Percentiles rank a stretch among this genome's conserved stretches.
Conservation (phyloP, 2,113 vertebrate genomes). For the Laterallus jamaicensis region DNA sequence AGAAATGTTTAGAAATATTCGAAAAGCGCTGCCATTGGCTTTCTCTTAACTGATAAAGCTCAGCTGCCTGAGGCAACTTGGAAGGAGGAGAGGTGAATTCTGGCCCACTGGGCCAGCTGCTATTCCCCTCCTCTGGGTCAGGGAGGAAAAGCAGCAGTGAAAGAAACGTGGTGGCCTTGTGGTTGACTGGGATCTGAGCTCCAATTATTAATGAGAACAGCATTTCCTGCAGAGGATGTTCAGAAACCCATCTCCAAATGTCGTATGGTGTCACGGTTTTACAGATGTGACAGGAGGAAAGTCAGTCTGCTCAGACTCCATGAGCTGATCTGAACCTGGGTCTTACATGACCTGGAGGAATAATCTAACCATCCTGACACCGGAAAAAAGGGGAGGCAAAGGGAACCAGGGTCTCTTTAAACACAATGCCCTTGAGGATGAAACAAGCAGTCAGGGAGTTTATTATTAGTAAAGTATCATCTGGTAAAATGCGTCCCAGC, state of each 20-base stretch:
- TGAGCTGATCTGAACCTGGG: not conserved
- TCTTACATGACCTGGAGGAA: not conserved
- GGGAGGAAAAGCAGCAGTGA: not conserved
- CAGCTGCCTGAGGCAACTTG: not conserved
- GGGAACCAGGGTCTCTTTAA: not conserved
- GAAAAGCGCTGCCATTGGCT: not conserved
- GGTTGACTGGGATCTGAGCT: not conserved
- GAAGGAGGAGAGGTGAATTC: not conserved
- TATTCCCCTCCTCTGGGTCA: not conserved
- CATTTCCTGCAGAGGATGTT: not conserved
- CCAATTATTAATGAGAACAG: not conserved
- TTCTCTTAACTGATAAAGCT: conserved; percentile 14
- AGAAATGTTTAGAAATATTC: conserved; percentile 47
- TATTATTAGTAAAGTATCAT: not conserved
- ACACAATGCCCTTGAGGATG: not conserved
- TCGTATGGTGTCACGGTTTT: not conserved
- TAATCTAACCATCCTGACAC: not conserved
- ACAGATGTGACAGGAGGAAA: not conserved
- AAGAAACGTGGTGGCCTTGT: not conserved
- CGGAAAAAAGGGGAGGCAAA: not conserved
- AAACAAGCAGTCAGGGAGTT: not conserved
- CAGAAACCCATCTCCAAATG: not conserved
- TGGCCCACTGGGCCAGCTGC: not conserved
- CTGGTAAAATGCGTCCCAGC: not conserved
- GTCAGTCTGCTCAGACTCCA: not conserved